Evolutionary conservation across 1,140 invertebrate genomes (phyloP).

Genomic region (Drosophila nannoptera): DNA sequence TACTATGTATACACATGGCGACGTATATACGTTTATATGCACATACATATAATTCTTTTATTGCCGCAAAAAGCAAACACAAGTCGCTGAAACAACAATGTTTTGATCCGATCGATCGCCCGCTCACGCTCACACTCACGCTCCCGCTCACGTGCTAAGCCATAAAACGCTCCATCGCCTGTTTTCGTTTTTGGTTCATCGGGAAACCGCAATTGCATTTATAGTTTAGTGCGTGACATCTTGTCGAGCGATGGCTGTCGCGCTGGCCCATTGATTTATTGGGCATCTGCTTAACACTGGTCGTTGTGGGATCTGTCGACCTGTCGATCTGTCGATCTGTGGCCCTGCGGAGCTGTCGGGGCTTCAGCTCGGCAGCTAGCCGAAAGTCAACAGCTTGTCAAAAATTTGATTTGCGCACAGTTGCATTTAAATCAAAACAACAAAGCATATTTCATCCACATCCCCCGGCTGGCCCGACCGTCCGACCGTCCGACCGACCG

Average conservation of each 20-base stretch:
- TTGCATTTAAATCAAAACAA: slow-evolving; percentile 63
- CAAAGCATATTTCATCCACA: slow-evolving; percentile 67
- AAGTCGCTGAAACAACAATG: slow-evolving; percentile 59
- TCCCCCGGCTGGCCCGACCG: neutral
- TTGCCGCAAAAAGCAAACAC: slow-evolving; percentile 50
- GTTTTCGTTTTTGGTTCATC: slow-evolving; percentile 57
- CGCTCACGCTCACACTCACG: slow-evolving; percentile 9
- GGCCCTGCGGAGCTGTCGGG: neutral
- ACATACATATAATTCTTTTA: slow-evolving; percentile 48
- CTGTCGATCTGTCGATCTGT: neutral
- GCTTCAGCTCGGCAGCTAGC: neutral
- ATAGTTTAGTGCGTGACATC: slow-evolving; percentile 73
- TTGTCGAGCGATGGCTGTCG: slow-evolving; percentile 47
- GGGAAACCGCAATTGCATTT: slow-evolving; percentile 39
- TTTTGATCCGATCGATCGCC: slow-evolving; percentile 47
- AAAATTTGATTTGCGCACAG: slow-evolving; percentile 67
- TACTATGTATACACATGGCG: slow-evolving; percentile 19
- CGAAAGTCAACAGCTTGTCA: slow-evolving; percentile 64
- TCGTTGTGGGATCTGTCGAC: too few relatives aligned
- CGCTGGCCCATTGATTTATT: slow-evolving; percentile 54
- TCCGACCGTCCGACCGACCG: neutral
- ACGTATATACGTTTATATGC: neutral
- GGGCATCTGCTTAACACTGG: neutral
- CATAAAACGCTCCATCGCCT: slow-evolving; percentile 62
- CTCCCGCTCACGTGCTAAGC: slow-evolving; percentile 38